Percentiles rank a stretch among this genome's conserved stretches.
Evolutionary conservation across 2,888 invertebrate genomes (phyloP).

Genomic region (Embidobia sp.): DNA sequence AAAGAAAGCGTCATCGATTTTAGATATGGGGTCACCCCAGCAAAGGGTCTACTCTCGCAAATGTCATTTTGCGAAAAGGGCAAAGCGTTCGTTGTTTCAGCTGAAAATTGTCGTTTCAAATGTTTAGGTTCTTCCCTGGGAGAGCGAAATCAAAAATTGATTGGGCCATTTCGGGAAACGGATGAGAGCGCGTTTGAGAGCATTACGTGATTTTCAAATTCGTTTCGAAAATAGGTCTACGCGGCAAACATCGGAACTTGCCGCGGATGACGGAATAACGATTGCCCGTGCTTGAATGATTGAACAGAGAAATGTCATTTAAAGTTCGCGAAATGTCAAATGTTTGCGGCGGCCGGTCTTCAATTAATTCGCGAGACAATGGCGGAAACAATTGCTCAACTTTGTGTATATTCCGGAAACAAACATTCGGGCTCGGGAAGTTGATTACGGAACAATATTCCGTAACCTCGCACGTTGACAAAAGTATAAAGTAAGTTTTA

Average conservation of each 20-base stretch:
- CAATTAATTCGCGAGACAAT: not conserved
- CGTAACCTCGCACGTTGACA: conserved; percentile 20
- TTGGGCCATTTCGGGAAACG: conserved; percentile 13
- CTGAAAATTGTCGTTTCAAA: conserved; percentile 23
- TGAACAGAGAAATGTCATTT: too few relatives aligned
- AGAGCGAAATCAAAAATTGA: conserved; percentile 18
- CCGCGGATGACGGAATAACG: too few relatives aligned
- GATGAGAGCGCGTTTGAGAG: too few relatives aligned
- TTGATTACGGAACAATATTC: conserved; percentile 12
- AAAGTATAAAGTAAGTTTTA: conserved; percentile 21
- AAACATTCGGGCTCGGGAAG: conserved; percentile 3
- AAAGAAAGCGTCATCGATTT: conserved; percentile 52
- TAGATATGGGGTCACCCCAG: conserved; percentile 36
- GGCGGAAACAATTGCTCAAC: conserved; percentile 2
- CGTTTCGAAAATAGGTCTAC: too few relatives aligned
- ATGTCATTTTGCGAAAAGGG: conserved; percentile 32
- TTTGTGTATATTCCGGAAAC: not conserved
- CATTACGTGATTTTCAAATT: too few relatives aligned
- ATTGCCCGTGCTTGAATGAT: too few relatives aligned
- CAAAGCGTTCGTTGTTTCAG: conserved; percentile 35
- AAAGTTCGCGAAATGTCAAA: too few relatives aligned
- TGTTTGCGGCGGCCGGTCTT: not conserved
- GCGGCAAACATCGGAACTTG: too few relatives aligned
- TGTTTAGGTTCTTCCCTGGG: conserved; percentile 12
- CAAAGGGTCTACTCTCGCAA: conserved; percentile 37